Percentiles rank a stretch among this genome's conserved stretches.
Conservation (phyloP, 2,113 vertebrate species). For the Helogale parvula region DNA sequence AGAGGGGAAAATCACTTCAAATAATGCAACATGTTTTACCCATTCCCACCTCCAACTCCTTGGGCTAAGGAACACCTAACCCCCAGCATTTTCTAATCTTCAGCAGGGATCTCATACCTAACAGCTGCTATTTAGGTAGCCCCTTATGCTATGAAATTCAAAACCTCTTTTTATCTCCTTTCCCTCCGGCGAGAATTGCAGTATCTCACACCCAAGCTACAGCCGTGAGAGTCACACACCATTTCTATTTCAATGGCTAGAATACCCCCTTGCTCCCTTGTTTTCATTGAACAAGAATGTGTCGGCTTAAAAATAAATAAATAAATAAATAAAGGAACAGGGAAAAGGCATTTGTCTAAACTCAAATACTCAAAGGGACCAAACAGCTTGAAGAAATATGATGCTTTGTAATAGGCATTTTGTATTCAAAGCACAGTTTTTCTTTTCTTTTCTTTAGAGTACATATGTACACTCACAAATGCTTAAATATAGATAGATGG, state of each 20-base stretch:
- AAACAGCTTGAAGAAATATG: slow-evolving; percentile 69
- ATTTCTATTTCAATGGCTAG: slow-evolving; percentile 81
- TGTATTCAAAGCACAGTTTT: slow-evolving; percentile 41
- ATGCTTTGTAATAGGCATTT: slow-evolving; percentile 66
- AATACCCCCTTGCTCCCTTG: slow-evolving; percentile 76
- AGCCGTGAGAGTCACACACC: slow-evolving; percentile 77
- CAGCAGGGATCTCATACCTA: slow-evolving; percentile 63
- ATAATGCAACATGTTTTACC: neutral
- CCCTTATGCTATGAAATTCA: slow-evolving; percentile 79
- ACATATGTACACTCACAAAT: slow-evolving; percentile 38
- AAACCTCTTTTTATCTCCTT: slow-evolving; percentile 75
- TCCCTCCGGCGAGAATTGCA: slow-evolving; percentile 74
- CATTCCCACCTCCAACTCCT: slow-evolving; percentile 2
- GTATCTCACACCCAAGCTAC: slow-evolving; percentile 78
- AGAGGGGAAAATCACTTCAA: neutral
- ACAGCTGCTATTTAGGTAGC: slow-evolving; percentile 78
- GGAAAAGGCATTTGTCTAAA: slow-evolving; percentile 72
- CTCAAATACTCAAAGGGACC: slow-evolving; percentile 46
- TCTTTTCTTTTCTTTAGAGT: slow-evolving; percentile 40
- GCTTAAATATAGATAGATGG: slow-evolving; percentile 55
- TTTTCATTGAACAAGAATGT: slow-evolving; percentile 79
- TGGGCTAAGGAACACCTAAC: slow-evolving; percentile 48
- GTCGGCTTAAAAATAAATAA: slow-evolving; percentile 16
- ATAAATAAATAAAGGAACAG: neutral
- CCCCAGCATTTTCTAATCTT: slow-evolving; percentile 56